Conservation (phyloP, 2,113 vertebrate species). For the Scomber japonicus region DNA sequence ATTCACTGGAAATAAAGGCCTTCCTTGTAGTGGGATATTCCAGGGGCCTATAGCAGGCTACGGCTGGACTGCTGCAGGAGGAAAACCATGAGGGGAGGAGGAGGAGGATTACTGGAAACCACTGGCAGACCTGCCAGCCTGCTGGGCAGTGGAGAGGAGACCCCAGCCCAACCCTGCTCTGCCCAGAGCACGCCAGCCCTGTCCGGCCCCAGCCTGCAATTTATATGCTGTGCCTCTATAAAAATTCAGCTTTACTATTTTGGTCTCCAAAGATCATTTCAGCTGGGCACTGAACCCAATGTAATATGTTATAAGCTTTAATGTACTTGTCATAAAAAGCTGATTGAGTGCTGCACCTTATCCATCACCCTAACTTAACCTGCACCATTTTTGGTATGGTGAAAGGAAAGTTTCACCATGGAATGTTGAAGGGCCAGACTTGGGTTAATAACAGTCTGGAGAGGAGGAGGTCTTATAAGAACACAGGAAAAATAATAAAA, state of each 20-base stretch:
- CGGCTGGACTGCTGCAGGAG: slow-evolving; percentile 71
- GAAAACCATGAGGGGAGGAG: slow-evolving; percentile 75
- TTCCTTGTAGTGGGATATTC: slow-evolving; percentile 77
- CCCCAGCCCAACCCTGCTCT: slow-evolving; percentile 61
- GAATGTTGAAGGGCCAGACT: slow-evolving; percentile 61
- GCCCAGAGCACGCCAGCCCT: slow-evolving; percentile 44
- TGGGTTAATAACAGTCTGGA: slow-evolving; percentile 68
- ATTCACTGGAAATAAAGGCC: slow-evolving; percentile 79
- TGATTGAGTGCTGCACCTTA: slow-evolving; percentile 48
- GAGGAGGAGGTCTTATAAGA: slow-evolving; percentile 36
- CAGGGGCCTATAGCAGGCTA: slow-evolving; percentile 66
- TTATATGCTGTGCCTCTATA: slow-evolving; percentile 47
- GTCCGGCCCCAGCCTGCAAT: slow-evolving; percentile 27
- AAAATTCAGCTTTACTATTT: slow-evolving; percentile 45
- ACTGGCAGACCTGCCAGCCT: slow-evolving; percentile 70
- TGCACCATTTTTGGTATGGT: slow-evolving; percentile 44
- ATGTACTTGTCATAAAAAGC: slow-evolving; percentile 60
- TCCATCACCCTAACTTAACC: slow-evolving; percentile 58
- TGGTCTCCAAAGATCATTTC: slow-evolving; percentile 53
- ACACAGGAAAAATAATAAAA: slow-evolving; percentile 66
- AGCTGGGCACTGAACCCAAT: slow-evolving; percentile 28
- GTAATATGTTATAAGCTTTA: slow-evolving; percentile 35
- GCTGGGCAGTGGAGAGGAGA: slow-evolving; percentile 58
- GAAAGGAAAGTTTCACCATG: slow-evolving; percentile 65
- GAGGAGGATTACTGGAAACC: slow-evolving; percentile 82